A percentile compares a stretch with the other conserved stretches of the same genome.
Conservation (phyloP, 2,113 vertebrate species). For the Artemisiospiza belli region DNA sequence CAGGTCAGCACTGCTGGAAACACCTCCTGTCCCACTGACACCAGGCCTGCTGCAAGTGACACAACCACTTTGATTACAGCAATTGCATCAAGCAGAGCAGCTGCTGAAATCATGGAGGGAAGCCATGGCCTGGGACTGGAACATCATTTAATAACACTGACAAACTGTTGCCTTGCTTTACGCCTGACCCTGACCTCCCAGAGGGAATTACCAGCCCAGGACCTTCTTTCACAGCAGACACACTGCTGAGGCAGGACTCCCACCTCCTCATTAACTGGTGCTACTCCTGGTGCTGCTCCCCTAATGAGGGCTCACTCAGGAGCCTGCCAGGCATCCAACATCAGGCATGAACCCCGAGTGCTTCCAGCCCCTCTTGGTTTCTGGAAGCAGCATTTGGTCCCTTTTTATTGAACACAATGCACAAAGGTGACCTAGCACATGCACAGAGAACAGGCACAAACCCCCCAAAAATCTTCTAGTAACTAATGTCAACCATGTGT, state of each 20-base stretch:
- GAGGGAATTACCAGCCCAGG: background rate
- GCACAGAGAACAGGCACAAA: background rate
- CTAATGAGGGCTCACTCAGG: background rate
- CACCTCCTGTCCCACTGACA: background rate
- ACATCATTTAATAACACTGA: background rate
- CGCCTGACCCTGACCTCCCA: conserved; percentile 8
- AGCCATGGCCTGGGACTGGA: background rate
- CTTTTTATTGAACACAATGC: background rate
- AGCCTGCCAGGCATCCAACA: background rate
- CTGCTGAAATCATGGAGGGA: background rate
- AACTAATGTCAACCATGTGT: rapidly evolving
- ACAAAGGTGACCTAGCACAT: rapidly evolving
- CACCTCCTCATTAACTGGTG: conserved; percentile 20
- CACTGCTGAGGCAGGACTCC: background rate
- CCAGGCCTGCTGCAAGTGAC: background rate
- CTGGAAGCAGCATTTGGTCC: background rate
- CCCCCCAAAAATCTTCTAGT: rapidly evolving
- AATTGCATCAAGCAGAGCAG: background rate
- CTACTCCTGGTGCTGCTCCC: background rate
- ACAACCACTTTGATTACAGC: background rate
- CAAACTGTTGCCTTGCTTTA: background rate
- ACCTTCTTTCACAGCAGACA: background rate
- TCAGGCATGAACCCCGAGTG: background rate
- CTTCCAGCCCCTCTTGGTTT: background rate
- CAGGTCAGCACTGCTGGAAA: background rate